Conservation (phyloP, 2,888 invertebrate genomes). For the Cerastoderma edule region DNA sequence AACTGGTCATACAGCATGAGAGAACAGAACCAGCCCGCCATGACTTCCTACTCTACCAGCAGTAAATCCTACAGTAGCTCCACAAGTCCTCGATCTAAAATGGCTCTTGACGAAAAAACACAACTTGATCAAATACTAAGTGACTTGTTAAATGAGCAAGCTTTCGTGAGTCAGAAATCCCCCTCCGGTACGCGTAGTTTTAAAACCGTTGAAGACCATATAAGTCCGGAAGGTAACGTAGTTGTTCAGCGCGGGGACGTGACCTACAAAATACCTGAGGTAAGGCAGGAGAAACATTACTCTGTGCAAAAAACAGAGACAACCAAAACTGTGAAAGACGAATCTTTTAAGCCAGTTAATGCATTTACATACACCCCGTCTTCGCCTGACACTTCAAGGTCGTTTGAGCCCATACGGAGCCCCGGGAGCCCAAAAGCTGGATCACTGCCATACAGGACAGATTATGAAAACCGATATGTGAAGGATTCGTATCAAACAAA, state of each 20-base stretch:
- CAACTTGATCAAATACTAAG: constrained; percentile 82
- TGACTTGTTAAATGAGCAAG: constrained; percentile 81
- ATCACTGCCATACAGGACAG: constrained; percentile 75
- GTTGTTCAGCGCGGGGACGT: constrained; percentile 76
- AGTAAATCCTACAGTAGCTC: constrained; percentile 55
- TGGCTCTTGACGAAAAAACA: constrained; percentile 76
- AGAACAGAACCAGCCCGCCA: constrained; percentile 48
- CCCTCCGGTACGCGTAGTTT: constrained; percentile 68
- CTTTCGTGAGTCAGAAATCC: constrained; percentile 68
- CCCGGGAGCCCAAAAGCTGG: constrained; percentile 63
- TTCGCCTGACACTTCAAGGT: constrained; percentile 63
- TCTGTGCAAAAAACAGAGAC: constrained; percentile 69
- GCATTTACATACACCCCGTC: constrained; percentile 78
- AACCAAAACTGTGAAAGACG: constrained; percentile 63
- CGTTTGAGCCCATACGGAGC: constrained; percentile 57
- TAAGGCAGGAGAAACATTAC: constrained; percentile 73
- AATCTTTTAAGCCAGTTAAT: constrained; percentile 67
- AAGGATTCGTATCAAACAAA: constrained; percentile 69
- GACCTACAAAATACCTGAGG: constrained; percentile 74
- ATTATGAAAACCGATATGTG: constrained; percentile 74
- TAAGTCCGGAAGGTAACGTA: constrained; percentile 69
- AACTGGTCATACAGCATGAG: constrained; percentile 60
- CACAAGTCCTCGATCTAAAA: constrained; percentile 56
- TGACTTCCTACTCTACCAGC: constrained; percentile 38
- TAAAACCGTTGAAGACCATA: constrained; percentile 70